Evolutionary conservation across 2,888 invertebrate species (phyloP), one percentile per base, ranked within the genome.

Genomic region (Mesoligia furuncula): DNA sequence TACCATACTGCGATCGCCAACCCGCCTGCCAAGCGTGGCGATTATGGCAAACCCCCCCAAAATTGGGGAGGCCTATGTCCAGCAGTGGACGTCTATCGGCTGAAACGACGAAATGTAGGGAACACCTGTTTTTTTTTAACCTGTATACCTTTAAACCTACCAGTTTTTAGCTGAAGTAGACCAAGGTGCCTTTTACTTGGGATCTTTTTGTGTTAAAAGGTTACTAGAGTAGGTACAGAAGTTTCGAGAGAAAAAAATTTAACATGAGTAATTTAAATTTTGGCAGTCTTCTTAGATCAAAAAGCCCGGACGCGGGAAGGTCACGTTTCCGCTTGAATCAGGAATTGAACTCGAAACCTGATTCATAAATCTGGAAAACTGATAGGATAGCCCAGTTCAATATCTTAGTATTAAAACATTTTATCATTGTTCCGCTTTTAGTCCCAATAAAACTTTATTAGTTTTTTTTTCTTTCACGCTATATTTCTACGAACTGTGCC

Each of bases 321-420:
- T 78, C 73, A 77, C 57, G 64, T 81, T 77, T 87, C 84, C 87
- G 77, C 48, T 83, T 79, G 67, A 80, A 88, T 81, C 85, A 72
- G 88, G 87, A 87, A 88, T 65, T 81, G 81, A 77, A 69, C 86
- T 54, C 31, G 24, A 83, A 84, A 84, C 80, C 86, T 77, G 57
- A 68, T 79, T 85, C 61, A 77, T 36, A 61, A 79, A 77, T 80
- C 79, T 85, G 59, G 59, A 79, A 69, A 75, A 59, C 61, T 78
- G 61, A 81, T 85, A 80, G 76, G 39, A 54, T 70, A 84, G 45
- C 77, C 86, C 39, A 64, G 64, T 84, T 85, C 75, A n/a, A 75
- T 77, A 77, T 76, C 71, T 64, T 54, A 57, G 65, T 73, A 69
- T 77, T 31, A 68, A 65, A 76, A 73, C 59, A 61, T 64, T 77